Evolutionary conservation across 2,888 invertebrate genomes (phyloP), one percentile per base, ranked within the genome.

Genomic region (Nemotelus nigrinus): DNA sequence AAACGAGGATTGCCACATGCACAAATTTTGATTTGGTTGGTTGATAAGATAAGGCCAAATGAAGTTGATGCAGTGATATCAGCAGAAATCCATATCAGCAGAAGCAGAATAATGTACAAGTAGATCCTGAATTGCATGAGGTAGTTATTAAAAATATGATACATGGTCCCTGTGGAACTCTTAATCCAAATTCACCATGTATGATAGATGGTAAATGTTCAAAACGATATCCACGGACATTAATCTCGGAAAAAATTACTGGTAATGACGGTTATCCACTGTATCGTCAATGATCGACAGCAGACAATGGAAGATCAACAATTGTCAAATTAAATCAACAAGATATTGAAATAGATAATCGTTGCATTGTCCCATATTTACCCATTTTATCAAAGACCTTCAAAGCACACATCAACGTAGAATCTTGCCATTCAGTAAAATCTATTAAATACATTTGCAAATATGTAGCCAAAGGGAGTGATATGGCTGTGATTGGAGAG

Each of bases 381-480:
- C 84, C 84, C 39, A 48, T 83, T 58, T 81, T 85, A 3, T 82
- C 79, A 1, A 82, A 82, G 70, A 82, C 78, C 43, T 84, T 82
- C 63, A 79, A 84, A 67, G 82, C 84, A 3, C 85, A 86, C 79
- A 83, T 84, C n/a, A 86, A 86, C 81, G 85, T 85, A 39, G 85
- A 87, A 78, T 83, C 67, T 77, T 88, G 87, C 78, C 83, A 82
- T 81, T 87, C 86, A 0, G 85, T 88, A 0, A 86, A 87, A 79
- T 82, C 83, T 0, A 85, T 86, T 41, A 86, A 86, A 82, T 86
- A 86, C 77, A 83, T 87, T 80, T 85, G 84, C 80, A 86, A 87
- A 81, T 88, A 88, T 82, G 84, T 88, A 48, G 85, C 83, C 72
- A 87, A 87, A 84, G 85, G 85, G 53, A 83, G 83, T 79, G 85